Conservation (phyloP, 2,888 invertebrate species). For the Anaspis maculata region DNA sequence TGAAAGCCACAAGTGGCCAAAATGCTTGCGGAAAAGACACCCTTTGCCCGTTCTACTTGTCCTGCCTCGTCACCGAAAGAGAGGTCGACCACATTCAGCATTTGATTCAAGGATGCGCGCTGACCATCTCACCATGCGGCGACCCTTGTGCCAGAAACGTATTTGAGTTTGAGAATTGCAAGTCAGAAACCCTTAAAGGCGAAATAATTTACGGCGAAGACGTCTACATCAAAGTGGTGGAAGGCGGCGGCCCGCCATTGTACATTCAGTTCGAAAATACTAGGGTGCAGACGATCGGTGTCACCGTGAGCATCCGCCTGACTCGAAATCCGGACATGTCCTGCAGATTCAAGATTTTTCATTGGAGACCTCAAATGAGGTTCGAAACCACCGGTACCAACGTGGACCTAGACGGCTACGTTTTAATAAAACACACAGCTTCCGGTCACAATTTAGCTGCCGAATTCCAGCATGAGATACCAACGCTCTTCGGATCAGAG, state of each 20-base stretch:
- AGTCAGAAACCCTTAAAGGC: conserved; percentile 26
- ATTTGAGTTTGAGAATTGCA: conserved; percentile 34
- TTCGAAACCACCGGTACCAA: conserved; percentile 30
- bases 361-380: conserved; percentile 31
- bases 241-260: conserved; percentile 24
- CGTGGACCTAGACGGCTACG: conserved; percentile 28
- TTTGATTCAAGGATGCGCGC: conserved; percentile 43
- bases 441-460: conserved; percentile 36
- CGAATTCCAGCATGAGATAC: conserved; percentile 28
- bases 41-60: conserved; percentile 34
- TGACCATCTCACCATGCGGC: conserved; percentile 43
- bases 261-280: conserved; percentile 35
- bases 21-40: conserved; percentile 18
- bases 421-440: conserved; percentile 36
- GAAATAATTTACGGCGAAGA: conserved; percentile 34
- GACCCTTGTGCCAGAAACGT: conserved; percentile 46
- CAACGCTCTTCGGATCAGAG: conserved; percentile 37
- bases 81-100: conserved; percentile 40
- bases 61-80: conserved; percentile 44
- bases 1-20: conserved; percentile 27
- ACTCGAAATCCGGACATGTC: conserved; percentile 35
- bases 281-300: conserved; percentile 33
- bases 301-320: conserved; percentile 25
- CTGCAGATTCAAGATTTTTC: conserved; percentile 36
- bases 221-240: conserved; percentile 30